Percentiles rank a stretch among this genome's conserved stretches.
phyloP scores from a whole-genome alignment of 2,888 invertebrate genomes.

The Drosophila yooni region DNA sequence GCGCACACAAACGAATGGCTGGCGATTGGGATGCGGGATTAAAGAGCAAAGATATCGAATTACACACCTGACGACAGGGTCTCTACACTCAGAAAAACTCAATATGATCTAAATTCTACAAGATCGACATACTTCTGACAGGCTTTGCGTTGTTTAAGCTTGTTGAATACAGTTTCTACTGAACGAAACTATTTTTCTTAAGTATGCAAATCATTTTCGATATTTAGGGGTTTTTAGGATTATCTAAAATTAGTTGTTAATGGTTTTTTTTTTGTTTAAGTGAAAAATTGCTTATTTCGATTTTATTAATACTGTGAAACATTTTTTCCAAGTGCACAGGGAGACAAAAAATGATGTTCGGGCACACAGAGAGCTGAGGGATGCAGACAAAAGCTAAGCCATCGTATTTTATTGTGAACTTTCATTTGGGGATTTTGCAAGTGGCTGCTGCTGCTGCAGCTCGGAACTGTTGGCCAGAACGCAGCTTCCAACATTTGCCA shows the following conservation, averaged over 20 bases:
- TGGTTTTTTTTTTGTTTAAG: not conserved
- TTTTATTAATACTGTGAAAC: not conserved
- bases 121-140: not conserved
- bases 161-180: not conserved
- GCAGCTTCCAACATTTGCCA: conserved; percentile 57
- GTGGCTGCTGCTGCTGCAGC: conserved; percentile 15
- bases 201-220: fast-evolving
- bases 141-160: not conserved
- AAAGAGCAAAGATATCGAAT: conserved; percentile 84
- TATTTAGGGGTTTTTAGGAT: not conserved
- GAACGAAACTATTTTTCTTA: not conserved
- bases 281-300: not conserved
- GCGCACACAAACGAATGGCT: conserved; percentile 79
- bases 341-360: not conserved
- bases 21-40: conserved; percentile 76
- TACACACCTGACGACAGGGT: conserved; percentile 82
- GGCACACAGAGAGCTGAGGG: not conserved
- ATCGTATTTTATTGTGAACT: conserved; percentile 77
- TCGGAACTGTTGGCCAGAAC: conserved; percentile 19
- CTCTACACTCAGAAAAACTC: conserved; percentile 5
- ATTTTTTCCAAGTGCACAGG: conserved; percentile 4
- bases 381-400: conserved; percentile 76
- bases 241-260: not conserved
- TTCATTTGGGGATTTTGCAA: conserved; percentile 62
- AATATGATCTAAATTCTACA: not conserved